Conservation (phyloP, 53 echinoderm and acorn worm genomes). For the Arbacia lixula region DNA sequence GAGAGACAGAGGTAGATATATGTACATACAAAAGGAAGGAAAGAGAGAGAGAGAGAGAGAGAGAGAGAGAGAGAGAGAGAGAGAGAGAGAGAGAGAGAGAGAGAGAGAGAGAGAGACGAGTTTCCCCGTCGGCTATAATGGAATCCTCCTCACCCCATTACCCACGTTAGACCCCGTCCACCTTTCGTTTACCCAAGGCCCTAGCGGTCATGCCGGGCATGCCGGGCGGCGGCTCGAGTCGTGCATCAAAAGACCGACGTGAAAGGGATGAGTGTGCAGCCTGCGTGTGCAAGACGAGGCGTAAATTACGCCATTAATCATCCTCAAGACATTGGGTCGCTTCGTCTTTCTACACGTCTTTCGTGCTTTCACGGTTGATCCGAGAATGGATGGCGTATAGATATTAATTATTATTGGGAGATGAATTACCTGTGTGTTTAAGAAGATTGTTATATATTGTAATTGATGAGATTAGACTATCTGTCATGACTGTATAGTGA, state of each 20-base stretch:
- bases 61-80: background rate
- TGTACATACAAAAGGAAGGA: background rate
- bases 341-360: no score
- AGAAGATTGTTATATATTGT: no score
- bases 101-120: background rate
- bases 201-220: no score
- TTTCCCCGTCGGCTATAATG: background rate
- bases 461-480: no score
- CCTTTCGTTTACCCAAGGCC: slow-evolving; percentile 33
- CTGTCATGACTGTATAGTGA: no score
- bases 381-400: no score
- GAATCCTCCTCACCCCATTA: slow-evolving; percentile 34
- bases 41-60: background rate
- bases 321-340: background rate
- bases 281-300: slow-evolving; percentile 40
- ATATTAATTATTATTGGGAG: no score
- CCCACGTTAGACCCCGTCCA: slow-evolving; percentile 17
- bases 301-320: slow-evolving; percentile 61
- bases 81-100: background rate
- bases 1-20: no score
- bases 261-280: slow-evolving; percentile 10
- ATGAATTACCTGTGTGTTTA: no score
- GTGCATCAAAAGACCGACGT: slow-evolving; percentile 18
- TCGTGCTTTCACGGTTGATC: no score
- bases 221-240: slow-evolving; percentile 5